Conservation (phyloP, 2,888 invertebrate species). For the Syrista parreyssii region DNA sequence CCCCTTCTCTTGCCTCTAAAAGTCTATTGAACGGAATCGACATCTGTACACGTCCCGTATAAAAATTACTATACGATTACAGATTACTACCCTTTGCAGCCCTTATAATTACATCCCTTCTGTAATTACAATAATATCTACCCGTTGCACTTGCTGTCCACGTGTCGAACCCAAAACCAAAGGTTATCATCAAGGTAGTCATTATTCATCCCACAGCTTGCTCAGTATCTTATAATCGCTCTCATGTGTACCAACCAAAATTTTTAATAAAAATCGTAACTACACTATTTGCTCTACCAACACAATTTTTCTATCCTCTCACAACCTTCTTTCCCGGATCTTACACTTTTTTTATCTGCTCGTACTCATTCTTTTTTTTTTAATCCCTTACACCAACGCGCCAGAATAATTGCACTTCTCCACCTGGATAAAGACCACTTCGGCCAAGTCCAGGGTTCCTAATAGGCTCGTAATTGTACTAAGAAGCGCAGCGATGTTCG, state of each 20-base stretch:
- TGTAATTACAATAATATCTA: not conserved
- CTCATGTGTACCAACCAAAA: not conserved
- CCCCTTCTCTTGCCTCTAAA: not conserved
- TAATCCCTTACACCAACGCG: not conserved
- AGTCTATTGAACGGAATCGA: not conserved
- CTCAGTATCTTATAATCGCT: not conserved
- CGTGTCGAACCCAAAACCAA: not conserved
- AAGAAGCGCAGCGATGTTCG: not conserved
- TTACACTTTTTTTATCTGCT: not conserved
- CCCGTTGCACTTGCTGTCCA: not conserved
- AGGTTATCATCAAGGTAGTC: not conserved
- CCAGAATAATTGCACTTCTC: conserved; percentile 1
- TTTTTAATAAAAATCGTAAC: not conserved
- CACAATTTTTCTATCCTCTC: not conserved
- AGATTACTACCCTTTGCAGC: not conserved
- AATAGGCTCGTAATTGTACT: conserved; percentile 4
- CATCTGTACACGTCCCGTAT: not conserved
- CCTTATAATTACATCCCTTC: not conserved
- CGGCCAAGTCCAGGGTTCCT: not conserved
- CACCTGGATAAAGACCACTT: not conserved
- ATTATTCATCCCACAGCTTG: not conserved
- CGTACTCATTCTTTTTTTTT: not conserved
- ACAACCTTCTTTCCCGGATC: not conserved
- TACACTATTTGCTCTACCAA: not conserved
- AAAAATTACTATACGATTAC: not conserved